Evolutionary conservation across 1,140 invertebrate genomes (phyloP), one percentile per base, ranked within the genome.

Genomic region (Globodera rostochiensis): DNA sequence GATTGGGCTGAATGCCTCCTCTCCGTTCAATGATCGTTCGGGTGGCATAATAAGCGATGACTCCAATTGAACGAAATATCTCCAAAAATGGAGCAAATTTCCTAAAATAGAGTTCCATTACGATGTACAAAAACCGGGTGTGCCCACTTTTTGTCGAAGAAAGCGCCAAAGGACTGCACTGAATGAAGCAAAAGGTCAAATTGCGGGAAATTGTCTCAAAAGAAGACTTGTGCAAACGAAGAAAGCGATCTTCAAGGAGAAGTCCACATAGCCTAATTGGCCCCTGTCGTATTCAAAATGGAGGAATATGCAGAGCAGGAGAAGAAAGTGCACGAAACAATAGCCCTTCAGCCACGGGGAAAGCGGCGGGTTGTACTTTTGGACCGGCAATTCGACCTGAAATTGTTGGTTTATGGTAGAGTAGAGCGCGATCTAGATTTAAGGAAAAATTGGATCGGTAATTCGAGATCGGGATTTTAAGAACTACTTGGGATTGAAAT

Each of bases 261-360:
- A 87, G 46, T 89, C 88, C 36, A 82, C 13, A 64, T 81, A 89
- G 21, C 71, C 69, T 71, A 89, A 67, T 47, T 84, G 67, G 45
- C 57, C 66, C 66, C 88, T 53, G 71, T 89, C 88, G 79, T 89
- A 90, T 84, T 89, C 88, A 80, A 89, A 89, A 75, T 89, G 88
- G 77, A 89, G 83, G 84, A 90, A 89, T 46, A 90, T 89, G 46
- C 80, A 81, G 19, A 89, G 60, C 4, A 89, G 71, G 6, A 89
- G 81, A 5, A 88, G n/a, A 74, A 89, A 90, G 46, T 90, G 89
- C 1, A 49, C 80, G 6, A 85, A 50, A 46, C 84, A 80, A 73
- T 89, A 89, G 6, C 83, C 67, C 76, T 87, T 89, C 15, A 85
- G 80, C 80, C 86, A 85, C 19, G 82, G 36, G 15, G 77, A 19